These are phyloP conservation scores for Leucophenga montana DNA, from an alignment of 2,888 invertebrate species.

Conservation along the genomic window DNA sequence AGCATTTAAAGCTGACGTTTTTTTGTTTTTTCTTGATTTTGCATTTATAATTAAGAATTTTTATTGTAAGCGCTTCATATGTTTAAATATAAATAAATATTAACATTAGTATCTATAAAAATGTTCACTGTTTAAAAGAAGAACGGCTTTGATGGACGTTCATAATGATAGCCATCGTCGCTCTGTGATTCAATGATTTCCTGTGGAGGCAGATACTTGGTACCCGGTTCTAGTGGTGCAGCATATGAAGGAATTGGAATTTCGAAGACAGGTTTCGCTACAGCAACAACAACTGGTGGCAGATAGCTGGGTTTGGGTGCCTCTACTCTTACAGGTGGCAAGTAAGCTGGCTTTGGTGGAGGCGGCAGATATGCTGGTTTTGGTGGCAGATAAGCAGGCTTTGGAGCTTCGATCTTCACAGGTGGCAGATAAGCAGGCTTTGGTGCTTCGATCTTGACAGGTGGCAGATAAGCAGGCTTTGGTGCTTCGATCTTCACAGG, in stretches of 20 bases:
- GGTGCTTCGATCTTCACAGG: slow-evolving; percentile 27
- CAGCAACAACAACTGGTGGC: slow-evolving; percentile 39
- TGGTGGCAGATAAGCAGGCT: slow-evolving; percentile 19
- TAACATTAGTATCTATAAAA: not conserved
- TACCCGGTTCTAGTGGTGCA: slow-evolving; percentile 58
- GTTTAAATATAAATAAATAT: slow-evolving; percentile 23
- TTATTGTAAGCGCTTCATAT: no score
- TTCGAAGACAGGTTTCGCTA: slow-evolving; percentile 43
- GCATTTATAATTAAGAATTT: no score
- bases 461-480: slow-evolving; percentile 46
- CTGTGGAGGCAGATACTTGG: slow-evolving; percentile 55
- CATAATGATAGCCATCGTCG: slow-evolving; percentile 63
- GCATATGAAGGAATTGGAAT: slow-evolving; percentile 69
- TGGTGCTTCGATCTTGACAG: slow-evolving; percentile 7
- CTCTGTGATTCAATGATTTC: slow-evolving; percentile 50
- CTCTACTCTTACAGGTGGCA: slow-evolving; percentile 29
- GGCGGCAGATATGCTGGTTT: slow-evolving; percentile 47
- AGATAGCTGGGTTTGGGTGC: slow-evolving; percentile 34
- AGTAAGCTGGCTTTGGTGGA: slow-evolving; percentile 19
- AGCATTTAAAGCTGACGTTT: no score
- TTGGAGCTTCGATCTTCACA: slow-evolving; percentile 14
- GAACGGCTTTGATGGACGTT: slow-evolving; percentile 55
- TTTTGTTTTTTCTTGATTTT: no score
- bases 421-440: slow-evolving; percentile 31
- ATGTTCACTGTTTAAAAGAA: slow-evolving; percentile 44